Percentiles rank a stretch among this genome's conserved stretches.
Conservation (phyloP, 2,113 vertebrate genomes). For the Hippocampus barbouri region DNA sequence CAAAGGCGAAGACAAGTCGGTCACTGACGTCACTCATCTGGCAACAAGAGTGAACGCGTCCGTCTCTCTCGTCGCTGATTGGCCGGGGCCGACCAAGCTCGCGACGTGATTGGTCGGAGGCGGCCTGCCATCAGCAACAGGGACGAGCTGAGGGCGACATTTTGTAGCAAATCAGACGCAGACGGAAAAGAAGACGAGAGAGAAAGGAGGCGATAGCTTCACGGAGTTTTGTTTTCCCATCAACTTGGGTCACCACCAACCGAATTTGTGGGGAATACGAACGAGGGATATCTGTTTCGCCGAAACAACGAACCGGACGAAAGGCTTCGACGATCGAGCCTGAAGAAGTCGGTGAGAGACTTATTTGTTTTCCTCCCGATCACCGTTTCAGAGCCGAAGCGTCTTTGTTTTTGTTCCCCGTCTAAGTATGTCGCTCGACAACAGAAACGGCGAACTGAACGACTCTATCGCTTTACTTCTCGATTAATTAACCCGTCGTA, state of each 20-base stretch:
- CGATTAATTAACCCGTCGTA: neutral
- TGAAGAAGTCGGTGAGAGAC: slow-evolving; percentile 74
- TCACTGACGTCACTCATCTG: slow-evolving; percentile 63
- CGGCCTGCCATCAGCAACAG: slow-evolving; percentile 40
- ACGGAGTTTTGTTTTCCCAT: slow-evolving; percentile 19
- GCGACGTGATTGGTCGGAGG: slow-evolving; percentile 56
- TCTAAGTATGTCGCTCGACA: slow-evolving; percentile 4
- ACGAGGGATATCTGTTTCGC: slow-evolving; percentile 19
- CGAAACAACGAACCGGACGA: slow-evolving; percentile 29
- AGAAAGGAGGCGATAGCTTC: slow-evolving; percentile 10
- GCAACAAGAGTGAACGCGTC: slow-evolving; percentile 62
- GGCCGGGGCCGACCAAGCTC: slow-evolving; percentile 23
- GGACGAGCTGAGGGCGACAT: slow-evolving; percentile 60
- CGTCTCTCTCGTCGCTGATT: slow-evolving; percentile 45
- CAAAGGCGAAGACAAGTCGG: slow-evolving; percentile 40
- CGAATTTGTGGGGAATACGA: slow-evolving; percentile 44
- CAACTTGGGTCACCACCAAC: slow-evolving; percentile 9
- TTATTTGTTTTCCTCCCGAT: slow-evolving; percentile 9
- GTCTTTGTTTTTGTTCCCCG: slow-evolving; percentile 71
- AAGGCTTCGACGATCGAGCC: slow-evolving; percentile 58
- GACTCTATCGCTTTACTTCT: accelerated
- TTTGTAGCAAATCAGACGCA: slow-evolving; percentile 73
- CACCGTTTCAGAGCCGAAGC: slow-evolving; percentile 62
- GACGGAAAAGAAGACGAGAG: slow-evolving; percentile 25
- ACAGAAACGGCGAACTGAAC: neutral